A percentile compares a stretch with the other conserved stretches of the same genome.
phyloP scores from a whole-genome alignment of 2,888 invertebrate genomes.

The Papilio demoleus region DNA sequence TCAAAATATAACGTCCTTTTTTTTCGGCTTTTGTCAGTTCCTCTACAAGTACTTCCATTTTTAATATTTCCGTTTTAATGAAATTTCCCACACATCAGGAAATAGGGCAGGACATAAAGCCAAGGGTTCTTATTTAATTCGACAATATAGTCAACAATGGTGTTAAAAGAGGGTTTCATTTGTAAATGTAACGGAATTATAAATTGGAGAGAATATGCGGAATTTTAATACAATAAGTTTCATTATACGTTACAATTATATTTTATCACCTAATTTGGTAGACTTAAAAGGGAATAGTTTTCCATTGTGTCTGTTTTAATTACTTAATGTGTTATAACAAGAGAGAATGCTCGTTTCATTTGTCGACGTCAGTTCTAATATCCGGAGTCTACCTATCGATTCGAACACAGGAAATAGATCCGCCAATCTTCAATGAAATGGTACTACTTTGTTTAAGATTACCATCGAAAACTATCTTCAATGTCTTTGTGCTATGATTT shows the following conservation, averaged over 20 bases:
- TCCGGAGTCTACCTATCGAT: slow-evolving; percentile 1
- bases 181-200: not conserved
- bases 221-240: not conserved
- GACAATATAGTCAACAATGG: not conserved
- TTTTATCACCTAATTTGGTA: too few species aligned
- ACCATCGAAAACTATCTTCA: not conserved
- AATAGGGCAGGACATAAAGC: not conserved
- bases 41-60: not conserved
- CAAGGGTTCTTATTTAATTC: slow-evolving; percentile 3
- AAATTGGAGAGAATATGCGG: not conserved
- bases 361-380: slow-evolving; percentile 4
- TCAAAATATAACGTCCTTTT: slow-evolving; percentile 1
- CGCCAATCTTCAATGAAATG: slow-evolving; percentile 8
- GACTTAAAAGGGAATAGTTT: too few species aligned
- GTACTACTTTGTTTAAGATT: not conserved
- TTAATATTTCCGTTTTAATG: not conserved
- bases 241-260: too few species aligned
- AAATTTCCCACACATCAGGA: not conserved
- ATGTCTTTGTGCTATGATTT: too few species aligned
- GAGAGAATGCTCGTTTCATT: not conserved
- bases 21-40: not conserved
- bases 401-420: slow-evolving; percentile 16
- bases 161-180: not conserved
- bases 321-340: not conserved
- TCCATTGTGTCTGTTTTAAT: not conserved